Evolutionary conservation across 1,140 invertebrate genomes (phyloP), one percentile per base, ranked within the genome.

Genomic region (Zaprionus taronus): DNA sequence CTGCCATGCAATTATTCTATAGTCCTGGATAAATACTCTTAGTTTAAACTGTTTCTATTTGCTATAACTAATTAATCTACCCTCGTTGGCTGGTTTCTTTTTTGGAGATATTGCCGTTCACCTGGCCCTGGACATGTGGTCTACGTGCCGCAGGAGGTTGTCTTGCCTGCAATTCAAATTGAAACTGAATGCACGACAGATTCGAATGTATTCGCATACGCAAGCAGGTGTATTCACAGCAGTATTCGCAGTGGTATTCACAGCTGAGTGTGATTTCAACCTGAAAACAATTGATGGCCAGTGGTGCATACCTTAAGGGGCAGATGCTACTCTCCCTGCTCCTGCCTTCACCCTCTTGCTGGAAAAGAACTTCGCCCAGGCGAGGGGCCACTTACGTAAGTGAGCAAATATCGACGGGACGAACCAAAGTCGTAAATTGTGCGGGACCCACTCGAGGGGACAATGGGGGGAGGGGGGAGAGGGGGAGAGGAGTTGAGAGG

Each of bases 271-370:
- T 58, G 38, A 49, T 31, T 72, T 49, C 17, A 41, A 73, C 41
- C 62, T 65, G 41, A 68, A 78, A 78, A 82, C 75, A 79, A 82
- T 82, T 58, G 74, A 65, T 64, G 61, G 49, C 28, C 14, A 44
- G 17, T 36, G 5, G 31, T 44, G 58, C 68, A 26, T 53, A 51
- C 73, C 68, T 60, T 31, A 11, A 41, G 71, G 17, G 22, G 61
- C 44, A 11, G 14, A 26, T 41, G 36, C 9, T 14, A 0, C 20
- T 22, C 1, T 22, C 20, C 1, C 17, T 22, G n/a, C n/a, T n/a
- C n/a, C 20, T 20, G 1, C 20, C 20, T 20, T 1, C 6, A 0
- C 47, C 9, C 11, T 12, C 20, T 49, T 68, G 77, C 49, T 55
- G 66, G 67, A 62, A 62, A 72, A 72, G 65, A 31, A 36, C 24